These are phyloP conservation scores for Ptychoptera contaminata DNA, from an alignment of 2,888 invertebrate species.

Conservation along the genomic window DNA sequence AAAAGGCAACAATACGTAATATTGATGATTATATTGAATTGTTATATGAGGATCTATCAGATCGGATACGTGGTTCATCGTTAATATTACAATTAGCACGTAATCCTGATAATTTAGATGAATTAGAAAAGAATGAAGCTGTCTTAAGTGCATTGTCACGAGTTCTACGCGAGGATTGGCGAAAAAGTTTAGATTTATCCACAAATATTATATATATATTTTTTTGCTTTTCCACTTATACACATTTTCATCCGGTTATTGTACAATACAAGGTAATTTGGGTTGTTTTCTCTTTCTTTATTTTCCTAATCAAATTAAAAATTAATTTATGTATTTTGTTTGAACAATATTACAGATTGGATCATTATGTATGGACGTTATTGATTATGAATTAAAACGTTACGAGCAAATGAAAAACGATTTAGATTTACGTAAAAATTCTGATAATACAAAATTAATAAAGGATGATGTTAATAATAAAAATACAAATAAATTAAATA, in stretches of 20 bases:
- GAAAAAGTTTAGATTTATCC: constrained; percentile 86
- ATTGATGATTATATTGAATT: constrained; percentile 91
- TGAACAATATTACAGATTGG: constrained; percentile 63
- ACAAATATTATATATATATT: constrained; percentile 95
- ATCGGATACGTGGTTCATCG: constrained; percentile 85
- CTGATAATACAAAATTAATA: constrained; percentile 23
- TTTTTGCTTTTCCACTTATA: constrained; percentile 92
- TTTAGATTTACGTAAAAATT: constrained; percentile 38
- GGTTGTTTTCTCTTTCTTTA: no score
- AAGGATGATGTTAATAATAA: constrained; percentile 11
- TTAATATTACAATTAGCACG: constrained; percentile 82
- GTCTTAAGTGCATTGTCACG: constrained; percentile 88
- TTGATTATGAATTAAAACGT: constrained; percentile 85
- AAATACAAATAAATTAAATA: constrained; percentile 24
- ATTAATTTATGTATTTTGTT: constrained; percentile 2
- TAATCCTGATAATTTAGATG: constrained; percentile 86
- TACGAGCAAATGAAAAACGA: constrained; percentile 85
- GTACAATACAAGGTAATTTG: constrained; percentile 74
- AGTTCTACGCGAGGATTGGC: constrained; percentile 95
- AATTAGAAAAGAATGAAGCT: constrained; percentile 86
- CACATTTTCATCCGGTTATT: constrained; percentile 87
- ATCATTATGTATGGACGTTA: constrained; percentile 89
- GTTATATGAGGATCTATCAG: constrained; percentile 85
- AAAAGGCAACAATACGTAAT: constrained; percentile 56
- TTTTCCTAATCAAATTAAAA: background rate